A percentile compares a stretch with the other conserved stretches of the same genome.
phyloP scores from a whole-genome alignment of 2,113 vertebrate genomes.

The Odocoileus virginianus region DNA sequence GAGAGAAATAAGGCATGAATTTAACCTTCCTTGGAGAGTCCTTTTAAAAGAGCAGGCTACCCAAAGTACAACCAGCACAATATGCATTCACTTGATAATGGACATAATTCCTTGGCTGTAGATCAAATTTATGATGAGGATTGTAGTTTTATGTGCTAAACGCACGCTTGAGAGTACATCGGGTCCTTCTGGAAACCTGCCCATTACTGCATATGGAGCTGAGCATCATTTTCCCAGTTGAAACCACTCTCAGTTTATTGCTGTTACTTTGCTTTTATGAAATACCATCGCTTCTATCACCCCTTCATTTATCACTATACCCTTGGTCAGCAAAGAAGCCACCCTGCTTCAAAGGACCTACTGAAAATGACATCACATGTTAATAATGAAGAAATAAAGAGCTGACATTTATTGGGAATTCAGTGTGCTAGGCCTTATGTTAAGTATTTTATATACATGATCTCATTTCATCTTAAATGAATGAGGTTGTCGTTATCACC shows the following conservation, averaged over 20 bases:
- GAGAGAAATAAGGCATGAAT: neutral
- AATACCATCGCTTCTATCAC: neutral
- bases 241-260: slow-evolving; percentile 16
- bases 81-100: neutral
- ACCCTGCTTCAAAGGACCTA: neutral
- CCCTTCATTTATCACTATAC: neutral
- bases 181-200: neutral
- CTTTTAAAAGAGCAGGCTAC: neutral
- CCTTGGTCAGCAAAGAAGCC: neutral
- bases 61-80: neutral
- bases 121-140: neutral
- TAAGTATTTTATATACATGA: neutral
- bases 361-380: neutral
- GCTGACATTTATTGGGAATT: neutral
- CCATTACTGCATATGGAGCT: neutral
- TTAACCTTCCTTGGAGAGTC: neutral
- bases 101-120: neutral
- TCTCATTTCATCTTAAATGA: neutral
- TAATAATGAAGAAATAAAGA: neutral
- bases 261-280: slow-evolving; percentile 32
- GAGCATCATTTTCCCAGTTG: slow-evolving; percentile 13
- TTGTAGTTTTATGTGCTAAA: neutral
- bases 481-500: neutral
- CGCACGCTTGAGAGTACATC: neutral
- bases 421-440: neutral